Base-by-base conservation (phyloP, 2,113 vertebrate genomes). In the Chionodraco myersi region DNA sequence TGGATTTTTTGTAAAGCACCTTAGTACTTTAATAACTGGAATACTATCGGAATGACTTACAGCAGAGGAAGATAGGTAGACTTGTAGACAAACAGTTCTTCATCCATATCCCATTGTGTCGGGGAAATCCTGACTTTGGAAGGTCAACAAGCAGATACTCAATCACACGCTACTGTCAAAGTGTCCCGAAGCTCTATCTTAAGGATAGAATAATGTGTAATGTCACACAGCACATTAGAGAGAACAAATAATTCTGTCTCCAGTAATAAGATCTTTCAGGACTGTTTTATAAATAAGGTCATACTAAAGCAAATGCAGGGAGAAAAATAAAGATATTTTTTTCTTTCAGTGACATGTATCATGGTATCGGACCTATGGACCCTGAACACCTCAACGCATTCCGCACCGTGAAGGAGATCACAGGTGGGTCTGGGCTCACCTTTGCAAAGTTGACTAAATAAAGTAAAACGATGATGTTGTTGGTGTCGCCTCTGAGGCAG, bases 351-450 rank as follows among this genome's bases (percentile, higher is more conserved):
- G 98, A 99, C 78, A 97, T 97, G 0, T 99, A 98, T 88, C 97
- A 99, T 63, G 97, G 95, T 2, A 97, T 98, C 0, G 96, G 96
- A 36, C 96, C 98, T 6, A 89, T 99, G 92, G 97, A 99, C 80
- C 98, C 98, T 0, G 96, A 98, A 68, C 97, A 96, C 65, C 92
- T 99, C 72, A 98, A 96, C 44, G 96, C 96, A 51, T 99, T 99
- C 86, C 96, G 96, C 71, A 99, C 98, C 3, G 97, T 99, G 72
- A 95, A 95, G 90, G 97, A 99, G 91, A 98, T 99, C 93, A 99
- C 98, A 96, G 98, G 98, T 99, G 95, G 95, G 83, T 21, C 13
- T 41, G 15, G 34, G 44, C 60, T 68, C 69, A 67, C 69, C 76
- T 70, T 80, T 67, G 56, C 52, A 52, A 75, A 54, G 51, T 5